Base-by-base conservation (phyloP, 2,797 vertebrate species). In the Anas bahamensis region DNA sequence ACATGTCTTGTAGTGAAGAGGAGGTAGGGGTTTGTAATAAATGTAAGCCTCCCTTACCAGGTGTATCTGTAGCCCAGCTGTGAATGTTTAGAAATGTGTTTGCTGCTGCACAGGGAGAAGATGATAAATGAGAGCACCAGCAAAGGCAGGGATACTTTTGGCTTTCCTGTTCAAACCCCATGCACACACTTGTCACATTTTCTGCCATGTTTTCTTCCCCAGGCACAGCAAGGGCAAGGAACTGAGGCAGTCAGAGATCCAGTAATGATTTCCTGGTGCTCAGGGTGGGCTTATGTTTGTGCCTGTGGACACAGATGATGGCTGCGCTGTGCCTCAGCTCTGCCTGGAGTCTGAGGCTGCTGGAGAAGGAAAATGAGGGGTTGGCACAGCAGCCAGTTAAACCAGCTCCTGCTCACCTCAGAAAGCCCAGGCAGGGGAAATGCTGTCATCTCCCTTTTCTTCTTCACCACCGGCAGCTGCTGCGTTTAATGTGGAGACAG, bases 61-160 rank as follows among this genome's bases (percentile, higher is more conserved):
- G 13, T 56, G 23, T 41, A 50, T 68, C 33, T 22, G 39, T 7
- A 82, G 61, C 39, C 50, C 71, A 60, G 72, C 42, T 85, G 74
- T 28, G 33, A 83, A 33, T 46, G 21, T 65, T 84, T 81, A 81
- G 50, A 37, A 66, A 33, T 6, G 7, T 24, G 50, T 61, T 68
- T 9, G 2, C 29, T 71, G 37, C 50, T 65, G 28, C 0, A 0
- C 12, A 26, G 28, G 24, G 14, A 68, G 73, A 77, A 70, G 23
- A 33, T 46, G 48, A 70, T 88, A 65, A 85, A 92, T 80, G 21
- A 68, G 41, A 84, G 19, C 6, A 41, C 31, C 4, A 11, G 53
- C 7, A 84, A 64, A 33, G 21, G 13, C 31, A 55, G 22, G 12
- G 28, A 15, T 65, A 53, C 9, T 9, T 88, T 88, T 69, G 21